Conservation (phyloP, 1,140 invertebrate genomes). For the Aricia agestis region DNA sequence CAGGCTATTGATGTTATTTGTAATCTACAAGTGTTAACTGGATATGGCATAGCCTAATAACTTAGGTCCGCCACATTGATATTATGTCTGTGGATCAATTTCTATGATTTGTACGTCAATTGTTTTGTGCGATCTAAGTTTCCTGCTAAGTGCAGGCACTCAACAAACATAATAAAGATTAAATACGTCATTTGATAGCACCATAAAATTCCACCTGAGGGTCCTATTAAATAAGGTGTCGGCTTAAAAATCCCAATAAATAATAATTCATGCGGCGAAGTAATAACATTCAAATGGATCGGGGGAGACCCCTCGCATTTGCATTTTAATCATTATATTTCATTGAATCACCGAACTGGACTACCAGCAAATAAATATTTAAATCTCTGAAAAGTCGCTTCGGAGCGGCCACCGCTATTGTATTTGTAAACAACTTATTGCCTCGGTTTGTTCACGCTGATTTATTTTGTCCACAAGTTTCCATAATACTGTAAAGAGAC, state of each 20-base stretch:
- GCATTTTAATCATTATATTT: constrained; percentile 15
- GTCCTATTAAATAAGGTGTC: background rate
- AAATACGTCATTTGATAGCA: background rate
- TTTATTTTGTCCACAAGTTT: background rate
- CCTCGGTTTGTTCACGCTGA: background rate
- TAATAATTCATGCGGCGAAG: constrained; percentile 1
- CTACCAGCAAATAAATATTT: constrained; percentile 3
- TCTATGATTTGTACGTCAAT: too few relatives aligned
- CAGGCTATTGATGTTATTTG: too few relatives aligned
- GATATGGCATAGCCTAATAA: too few relatives aligned
- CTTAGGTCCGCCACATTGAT: too few relatives aligned
- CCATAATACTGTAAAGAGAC: background rate
- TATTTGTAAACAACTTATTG: background rate
- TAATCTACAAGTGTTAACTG: too few relatives aligned
- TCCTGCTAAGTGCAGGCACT: too few relatives aligned
- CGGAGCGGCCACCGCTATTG: constrained; percentile 2
- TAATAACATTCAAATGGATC: background rate
- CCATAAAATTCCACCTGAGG: background rate
- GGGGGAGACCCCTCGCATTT: background rate
- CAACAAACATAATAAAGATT: background rate
- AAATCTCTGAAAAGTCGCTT: background rate
- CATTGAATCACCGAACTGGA: constrained; percentile 5
- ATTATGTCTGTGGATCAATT: too few relatives aligned
- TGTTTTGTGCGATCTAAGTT: too few relatives aligned
- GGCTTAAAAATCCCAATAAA: constrained; percentile 5